Percentiles rank a stretch among this genome's conserved stretches.
These are phyloP conservation scores for Lordiphosa fenestrarum DNA, from an alignment of 2,888 invertebrate genomes.

Conservation along the genomic window DNA sequence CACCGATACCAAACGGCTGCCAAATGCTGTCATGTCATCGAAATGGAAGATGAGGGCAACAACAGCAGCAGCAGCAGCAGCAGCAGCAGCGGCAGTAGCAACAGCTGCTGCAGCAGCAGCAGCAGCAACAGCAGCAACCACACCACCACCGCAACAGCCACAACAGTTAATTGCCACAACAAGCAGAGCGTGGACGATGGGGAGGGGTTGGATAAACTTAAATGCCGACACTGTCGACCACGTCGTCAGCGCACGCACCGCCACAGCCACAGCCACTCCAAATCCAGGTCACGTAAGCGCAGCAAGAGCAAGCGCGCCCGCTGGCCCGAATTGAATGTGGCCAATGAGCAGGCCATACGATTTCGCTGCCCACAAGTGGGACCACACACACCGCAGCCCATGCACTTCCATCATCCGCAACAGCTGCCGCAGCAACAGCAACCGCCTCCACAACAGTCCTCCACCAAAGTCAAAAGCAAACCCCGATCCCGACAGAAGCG, in stretches of 20 bases:
- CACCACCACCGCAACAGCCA: constrained; percentile 12
- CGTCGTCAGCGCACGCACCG: constrained; percentile 39
- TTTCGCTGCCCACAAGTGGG: constrained; percentile 79
- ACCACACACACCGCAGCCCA: constrained; percentile 68
- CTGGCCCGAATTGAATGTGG: constrained; percentile 66
- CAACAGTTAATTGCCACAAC: constrained; percentile 10
- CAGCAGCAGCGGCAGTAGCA: constrained; percentile 27
- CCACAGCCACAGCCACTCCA: constrained; percentile 36
- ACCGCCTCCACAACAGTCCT: constrained; percentile 17
- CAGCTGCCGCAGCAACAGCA: constrained; percentile 41
- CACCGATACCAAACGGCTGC: constrained; percentile 22
- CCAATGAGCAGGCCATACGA: constrained; percentile 77
- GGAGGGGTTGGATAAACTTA: constrained; percentile 58
- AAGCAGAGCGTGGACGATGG: constrained; percentile 11
- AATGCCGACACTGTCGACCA: constrained; percentile 50
- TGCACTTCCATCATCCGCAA: constrained; percentile 78
- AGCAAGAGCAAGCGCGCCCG: constrained; percentile 29
- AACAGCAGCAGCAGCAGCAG: constrained; percentile 29
- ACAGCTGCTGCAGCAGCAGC: constrained; percentile 18
- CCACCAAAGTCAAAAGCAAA: constrained; percentile 25
- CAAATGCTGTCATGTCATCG: constrained; percentile 54
- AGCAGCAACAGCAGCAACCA: constrained; percentile 11
- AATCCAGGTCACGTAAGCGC: constrained; percentile 57
- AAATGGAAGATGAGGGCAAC: constrained; percentile 47
- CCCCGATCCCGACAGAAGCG: constrained; percentile 18